Evolutionary conservation across 1,140 invertebrate species (phyloP).

Genomic region (Thereuonema tuberculata): DNA sequence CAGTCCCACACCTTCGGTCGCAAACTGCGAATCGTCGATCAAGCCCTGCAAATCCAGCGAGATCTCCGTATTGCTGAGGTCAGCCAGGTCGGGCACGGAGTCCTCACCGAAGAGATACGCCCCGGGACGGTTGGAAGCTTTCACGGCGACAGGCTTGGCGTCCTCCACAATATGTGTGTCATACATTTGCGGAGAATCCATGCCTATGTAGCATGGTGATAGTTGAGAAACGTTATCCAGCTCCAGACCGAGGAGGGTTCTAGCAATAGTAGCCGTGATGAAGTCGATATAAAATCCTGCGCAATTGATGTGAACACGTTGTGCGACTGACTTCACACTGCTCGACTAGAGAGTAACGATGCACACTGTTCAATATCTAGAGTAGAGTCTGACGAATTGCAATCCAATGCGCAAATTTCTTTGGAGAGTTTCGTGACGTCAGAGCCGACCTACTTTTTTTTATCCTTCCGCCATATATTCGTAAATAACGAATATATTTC

Average conservation of each 20-base stretch:
- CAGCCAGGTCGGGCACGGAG: conserved; percentile 48
- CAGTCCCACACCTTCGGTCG: conserved; percentile 46
- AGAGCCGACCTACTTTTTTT: too few relatives aligned
- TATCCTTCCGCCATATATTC: too few relatives aligned
- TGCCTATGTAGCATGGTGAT: conserved; percentile 22
- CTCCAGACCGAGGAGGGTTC: conserved; percentile 2
- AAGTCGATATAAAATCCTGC: not conserved
- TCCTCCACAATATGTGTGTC: conserved; percentile 21
- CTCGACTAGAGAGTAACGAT: not conserved
- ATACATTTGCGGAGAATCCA: conserved; percentile 29
- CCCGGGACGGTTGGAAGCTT: conserved; percentile 6
- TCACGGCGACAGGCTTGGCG: conserved; percentile 16
- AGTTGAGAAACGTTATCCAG: conserved; percentile 4
- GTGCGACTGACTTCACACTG: not conserved
- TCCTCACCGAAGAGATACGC: conserved; percentile 11
- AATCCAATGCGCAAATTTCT: too few relatives aligned
- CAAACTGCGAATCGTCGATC: conserved; percentile 71
- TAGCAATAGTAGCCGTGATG: not conserved
- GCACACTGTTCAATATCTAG: too few relatives aligned
- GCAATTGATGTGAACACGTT: not conserved
- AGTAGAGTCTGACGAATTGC: too few relatives aligned
- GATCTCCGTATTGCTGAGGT: conserved; percentile 75
- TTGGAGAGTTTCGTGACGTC: too few relatives aligned
- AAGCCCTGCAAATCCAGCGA: conserved; percentile 73
- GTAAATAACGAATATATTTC: too few relatives aligned